A percentile compares a stretch with the other conserved stretches of the same genome.
Evolutionary conservation across 23 tunicate genomes (phyloP).

Genomic region (Corella eumyota): DNA sequence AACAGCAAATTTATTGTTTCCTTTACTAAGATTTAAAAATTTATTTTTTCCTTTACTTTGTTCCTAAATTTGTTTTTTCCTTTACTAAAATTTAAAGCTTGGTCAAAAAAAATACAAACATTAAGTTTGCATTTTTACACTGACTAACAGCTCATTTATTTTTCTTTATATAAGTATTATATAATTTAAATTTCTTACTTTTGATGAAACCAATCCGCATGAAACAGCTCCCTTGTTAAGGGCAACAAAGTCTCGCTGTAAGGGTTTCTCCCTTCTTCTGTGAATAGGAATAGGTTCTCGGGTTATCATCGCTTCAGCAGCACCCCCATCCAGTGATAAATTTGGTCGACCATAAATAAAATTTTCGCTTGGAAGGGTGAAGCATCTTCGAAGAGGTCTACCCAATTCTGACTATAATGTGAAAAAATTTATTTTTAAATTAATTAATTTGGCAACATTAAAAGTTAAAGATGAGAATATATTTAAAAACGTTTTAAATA

Average conservation of each 20-base stretch:
- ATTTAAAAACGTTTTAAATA: background rate
- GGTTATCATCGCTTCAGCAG: constrained; percentile 89
- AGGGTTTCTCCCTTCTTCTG: constrained; percentile 47
- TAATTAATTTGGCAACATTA: no score
- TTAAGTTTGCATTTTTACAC: no score
- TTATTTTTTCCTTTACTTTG: no score
- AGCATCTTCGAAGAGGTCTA: constrained; percentile 60
- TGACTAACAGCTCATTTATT: no score
- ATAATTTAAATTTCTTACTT: constrained; percentile 35
- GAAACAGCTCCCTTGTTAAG: constrained; percentile 72
- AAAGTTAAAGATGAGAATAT: background rate
- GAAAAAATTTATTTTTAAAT: background rate
- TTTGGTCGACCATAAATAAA: constrained; percentile 79
- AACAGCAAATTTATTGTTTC: no score
- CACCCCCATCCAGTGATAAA: constrained; percentile 62
- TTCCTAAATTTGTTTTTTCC: no score
- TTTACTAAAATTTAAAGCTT: no score
- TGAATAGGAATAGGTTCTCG: constrained; percentile 63
- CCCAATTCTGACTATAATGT: constrained; percentile 61
- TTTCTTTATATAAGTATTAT: no score
- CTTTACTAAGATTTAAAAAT: no score
- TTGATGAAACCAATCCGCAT: constrained; percentile 72
- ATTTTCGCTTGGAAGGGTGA: constrained; percentile 50
- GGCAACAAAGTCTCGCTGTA: constrained; percentile 78
- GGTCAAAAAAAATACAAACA: no score